These are phyloP conservation scores for Coptodon bakossiorum DNA, from an alignment of 2,113 vertebrate genomes.

Conservation along the genomic window DNA sequence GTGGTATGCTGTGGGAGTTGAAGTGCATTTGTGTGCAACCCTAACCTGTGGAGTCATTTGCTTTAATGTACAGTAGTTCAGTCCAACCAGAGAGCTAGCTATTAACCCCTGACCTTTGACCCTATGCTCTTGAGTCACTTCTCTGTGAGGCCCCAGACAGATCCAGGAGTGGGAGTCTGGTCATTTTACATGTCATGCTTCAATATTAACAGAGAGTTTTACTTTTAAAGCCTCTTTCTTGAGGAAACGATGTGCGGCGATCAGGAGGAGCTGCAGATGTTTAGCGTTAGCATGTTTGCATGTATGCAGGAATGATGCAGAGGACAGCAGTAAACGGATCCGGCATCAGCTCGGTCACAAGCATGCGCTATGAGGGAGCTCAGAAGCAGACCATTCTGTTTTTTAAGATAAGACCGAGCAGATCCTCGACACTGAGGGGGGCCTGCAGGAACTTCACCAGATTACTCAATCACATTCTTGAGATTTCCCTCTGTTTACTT, in stretches of 20 bases:
- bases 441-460: background rate
- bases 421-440: background rate
- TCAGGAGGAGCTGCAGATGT: background rate
- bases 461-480: slow-evolving; percentile 36
- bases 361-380: background rate
- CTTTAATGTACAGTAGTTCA: background rate
- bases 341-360: background rate
- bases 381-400: background rate
- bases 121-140: background rate
- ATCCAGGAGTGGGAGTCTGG: background rate
- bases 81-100: background rate
- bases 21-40: background rate
- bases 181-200: background rate
- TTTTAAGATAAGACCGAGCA: background rate
- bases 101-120: slow-evolving; percentile 27
- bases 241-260: background rate
- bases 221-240: background rate
- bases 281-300: background rate
- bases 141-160: background rate
- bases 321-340: background rate
- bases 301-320: background rate
- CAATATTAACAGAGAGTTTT: background rate
- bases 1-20: background rate
- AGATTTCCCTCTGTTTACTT: background rate
- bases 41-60: slow-evolving; percentile 6